phyloP scores from a whole-genome alignment of 2,113 vertebrate species.

The Halichoeres trimaculatus region DNA sequence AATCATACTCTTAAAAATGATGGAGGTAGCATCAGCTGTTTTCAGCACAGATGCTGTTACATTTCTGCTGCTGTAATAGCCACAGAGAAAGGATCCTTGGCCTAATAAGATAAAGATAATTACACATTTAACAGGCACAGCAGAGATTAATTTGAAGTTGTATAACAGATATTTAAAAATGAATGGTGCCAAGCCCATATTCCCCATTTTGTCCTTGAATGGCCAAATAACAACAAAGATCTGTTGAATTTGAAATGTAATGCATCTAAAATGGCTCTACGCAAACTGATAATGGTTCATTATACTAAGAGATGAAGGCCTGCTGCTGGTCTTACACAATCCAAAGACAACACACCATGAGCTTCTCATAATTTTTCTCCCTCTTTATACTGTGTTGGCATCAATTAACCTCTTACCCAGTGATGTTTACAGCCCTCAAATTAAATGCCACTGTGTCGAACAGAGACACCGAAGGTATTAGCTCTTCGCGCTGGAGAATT shows the following conservation, averaged over 20 bases:
- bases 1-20: background rate
- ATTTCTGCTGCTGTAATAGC: background rate
- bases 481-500: background rate
- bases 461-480: background rate
- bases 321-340: background rate
- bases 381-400: background rate
- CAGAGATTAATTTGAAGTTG: too few species aligned
- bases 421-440: constrained; percentile 9
- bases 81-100: background rate
- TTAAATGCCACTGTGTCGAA: constrained; percentile 10
- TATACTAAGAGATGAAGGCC: background rate
- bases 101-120: background rate
- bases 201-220: background rate
- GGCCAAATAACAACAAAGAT: background rate
- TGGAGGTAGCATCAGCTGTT: background rate
- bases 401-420: background rate
- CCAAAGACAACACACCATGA: background rate
- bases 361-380: background rate
- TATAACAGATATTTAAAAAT: background rate
- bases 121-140: background rate
- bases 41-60: background rate
- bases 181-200: background rate
- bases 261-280: background rate
- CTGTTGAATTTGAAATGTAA: background rate
- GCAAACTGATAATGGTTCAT: background rate